Percentiles rank a stretch among this genome's conserved stretches.
These are phyloP conservation scores for Lingula anatina DNA, from an alignment of 2,888 invertebrate species.

Conservation along the genomic window DNA sequence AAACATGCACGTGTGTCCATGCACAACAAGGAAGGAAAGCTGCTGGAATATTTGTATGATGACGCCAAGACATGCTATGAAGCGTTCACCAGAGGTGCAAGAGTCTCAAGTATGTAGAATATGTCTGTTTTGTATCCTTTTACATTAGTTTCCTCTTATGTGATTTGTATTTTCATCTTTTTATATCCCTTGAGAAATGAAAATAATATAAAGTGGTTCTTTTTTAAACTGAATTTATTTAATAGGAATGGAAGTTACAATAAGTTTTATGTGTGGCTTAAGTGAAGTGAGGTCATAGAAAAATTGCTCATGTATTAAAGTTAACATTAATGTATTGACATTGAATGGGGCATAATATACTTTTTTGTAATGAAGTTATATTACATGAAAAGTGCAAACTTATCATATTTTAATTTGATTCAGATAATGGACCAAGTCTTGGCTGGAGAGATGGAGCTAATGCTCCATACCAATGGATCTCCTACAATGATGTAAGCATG, in stretches of 20 bases:
- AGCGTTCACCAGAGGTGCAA: slow-evolving; percentile 29
- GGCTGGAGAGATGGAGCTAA: slow-evolving; percentile 84
- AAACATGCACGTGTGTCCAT: slow-evolving; percentile 26
- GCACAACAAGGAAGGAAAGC: slow-evolving; percentile 26
- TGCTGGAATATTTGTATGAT: slow-evolving; percentile 24
- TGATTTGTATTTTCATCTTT: too few relatives aligned
- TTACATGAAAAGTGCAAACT: slow-evolving; percentile 6
- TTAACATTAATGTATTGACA: neutral
- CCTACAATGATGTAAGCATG: slow-evolving; percentile 72
- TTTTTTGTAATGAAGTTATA: slow-evolving; percentile 11
- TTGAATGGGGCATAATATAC: slow-evolving; percentile 1
- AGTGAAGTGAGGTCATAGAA: neutral
- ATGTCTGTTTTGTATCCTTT: neutral
- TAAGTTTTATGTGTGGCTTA: neutral
- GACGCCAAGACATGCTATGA: slow-evolving; percentile 28
- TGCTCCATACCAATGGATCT: slow-evolving; percentile 86
- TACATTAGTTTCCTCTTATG: neutral
- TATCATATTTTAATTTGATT: slow-evolving; percentile 15
- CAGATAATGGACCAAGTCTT: slow-evolving; percentile 61
- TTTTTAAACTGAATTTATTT: too few relatives aligned
- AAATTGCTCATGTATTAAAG: neutral
- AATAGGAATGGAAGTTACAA: neutral
- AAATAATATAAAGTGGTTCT: too few relatives aligned
- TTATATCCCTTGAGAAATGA: too few relatives aligned
- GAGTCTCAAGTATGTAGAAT: slow-evolving; percentile 27